phyloP scores from a whole-genome alignment of 2,888 invertebrate genomes.

The Agrochola macilenta region DNA sequence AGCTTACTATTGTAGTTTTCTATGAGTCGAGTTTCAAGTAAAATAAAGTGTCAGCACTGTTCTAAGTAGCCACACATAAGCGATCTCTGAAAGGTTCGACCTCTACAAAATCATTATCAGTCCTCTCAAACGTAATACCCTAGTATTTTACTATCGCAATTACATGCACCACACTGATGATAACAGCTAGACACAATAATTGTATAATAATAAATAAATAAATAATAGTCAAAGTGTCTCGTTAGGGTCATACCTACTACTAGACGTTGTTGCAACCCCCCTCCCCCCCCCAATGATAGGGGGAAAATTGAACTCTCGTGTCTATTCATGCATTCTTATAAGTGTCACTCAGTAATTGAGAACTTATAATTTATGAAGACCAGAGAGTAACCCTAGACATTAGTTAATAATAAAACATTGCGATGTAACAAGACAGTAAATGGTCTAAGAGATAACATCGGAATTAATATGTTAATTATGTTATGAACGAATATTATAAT shows the following conservation, averaged over 20 bases:
- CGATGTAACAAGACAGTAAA: not conserved
- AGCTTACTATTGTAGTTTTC: not conserved
- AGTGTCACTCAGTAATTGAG: not conserved
- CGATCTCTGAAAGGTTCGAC: not conserved
- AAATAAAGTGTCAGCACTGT: not conserved
- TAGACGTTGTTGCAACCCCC: not conserved
- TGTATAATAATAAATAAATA: too few species aligned
- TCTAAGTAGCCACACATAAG: not conserved
- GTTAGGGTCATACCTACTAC: not conserved
- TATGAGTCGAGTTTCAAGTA: not conserved
- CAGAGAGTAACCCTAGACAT: slow-evolving; percentile 2
- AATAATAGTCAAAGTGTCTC: not conserved
- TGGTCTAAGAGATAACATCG: slow-evolving; percentile 18
- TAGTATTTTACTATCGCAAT: slow-evolving; percentile 3
- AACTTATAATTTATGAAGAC: not conserved
- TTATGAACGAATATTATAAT: slow-evolving; percentile 9
- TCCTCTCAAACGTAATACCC: not conserved
- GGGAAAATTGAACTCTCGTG: not conserved
- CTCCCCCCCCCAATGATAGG: not conserved
- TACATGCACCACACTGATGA: slow-evolving; percentile 13
- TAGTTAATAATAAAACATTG: not conserved
- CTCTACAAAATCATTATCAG: not conserved
- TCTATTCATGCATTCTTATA: not conserved
- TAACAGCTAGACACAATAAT: slow-evolving; percentile 38
- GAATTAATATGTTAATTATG: slow-evolving; percentile 20